phyloP scores from a whole-genome alignment of 2,888 invertebrate genomes.

The Tenthredo mesomela region DNA sequence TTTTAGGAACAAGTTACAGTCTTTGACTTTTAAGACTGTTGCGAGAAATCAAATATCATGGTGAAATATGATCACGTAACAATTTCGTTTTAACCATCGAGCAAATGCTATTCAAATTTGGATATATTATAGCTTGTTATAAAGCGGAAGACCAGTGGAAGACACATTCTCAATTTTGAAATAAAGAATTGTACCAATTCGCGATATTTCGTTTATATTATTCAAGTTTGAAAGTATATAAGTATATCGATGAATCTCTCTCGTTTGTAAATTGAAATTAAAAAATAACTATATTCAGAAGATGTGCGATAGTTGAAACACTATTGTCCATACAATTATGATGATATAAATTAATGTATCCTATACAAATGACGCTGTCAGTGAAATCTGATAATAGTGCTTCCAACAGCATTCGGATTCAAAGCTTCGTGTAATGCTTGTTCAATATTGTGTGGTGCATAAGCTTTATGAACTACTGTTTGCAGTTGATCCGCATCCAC shows the following conservation, averaged over 20 bases:
- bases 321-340: not conserved
- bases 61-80: not conserved
- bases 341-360: slow-evolving; percentile 16
- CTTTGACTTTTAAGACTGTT: not conserved
- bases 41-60: not conserved
- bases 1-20: slow-evolving; percentile 12
- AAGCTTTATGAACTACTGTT: slow-evolving; percentile 81
- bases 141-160: not conserved
- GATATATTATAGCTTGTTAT: not conserved
- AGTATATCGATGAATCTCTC: not conserved
- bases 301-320: not conserved
- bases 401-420: slow-evolving; percentile 77
- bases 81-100: not conserved
- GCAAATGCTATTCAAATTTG: not conserved
- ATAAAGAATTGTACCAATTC: not conserved
- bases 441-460: slow-evolving; percentile 77
- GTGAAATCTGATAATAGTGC: slow-evolving; percentile 79
- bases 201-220: not conserved
- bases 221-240: not conserved
- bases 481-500: slow-evolving; percentile 80
- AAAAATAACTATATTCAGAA: not conserved
- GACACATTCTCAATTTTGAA: not conserved
- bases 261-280: not conserved
- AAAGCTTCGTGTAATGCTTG: slow-evolving; percentile 77
- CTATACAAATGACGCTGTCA: slow-evolving; percentile 61